Base-by-base conservation (phyloP, 2,888 invertebrate genomes). In the Heliconius sara region DNA sequence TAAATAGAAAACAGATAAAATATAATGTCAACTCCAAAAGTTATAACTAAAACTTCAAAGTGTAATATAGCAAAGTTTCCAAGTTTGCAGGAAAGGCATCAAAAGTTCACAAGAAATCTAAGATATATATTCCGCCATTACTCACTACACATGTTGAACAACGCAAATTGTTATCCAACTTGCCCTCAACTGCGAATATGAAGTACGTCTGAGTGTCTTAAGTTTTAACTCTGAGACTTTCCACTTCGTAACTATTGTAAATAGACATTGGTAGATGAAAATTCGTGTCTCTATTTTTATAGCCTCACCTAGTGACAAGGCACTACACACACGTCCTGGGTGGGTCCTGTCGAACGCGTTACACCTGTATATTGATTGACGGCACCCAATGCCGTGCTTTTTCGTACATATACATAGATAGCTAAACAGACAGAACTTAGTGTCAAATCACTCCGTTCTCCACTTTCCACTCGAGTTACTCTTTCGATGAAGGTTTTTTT, bases 181-280 rank as follows among this genome's bases (percentile, higher is more conserved):
- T 34, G 73, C 75, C 47, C 68, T 79, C 75, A 39, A 60, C 73
- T 60, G 16, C 34, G 73, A 60, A 73, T 73, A 73, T 73, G 39
- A 60, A 73, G 73, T 39, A 60, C 34, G 73, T 73, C 73, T 73
- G 73, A 73, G 73, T 73, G 73, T 60, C 73, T 73, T 73, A 73
- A 73, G 60, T 34, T 60, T 39, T 60, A 60, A 60, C 60, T 39
- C 60, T 60, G n/a, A 66, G 67, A 47, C n/a, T 67, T 9, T 22
- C 22, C 25, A 63, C 72, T 30, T 63, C 19, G 47, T 34, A 52
- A 75, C 60, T 43, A 67, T 87, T 91, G 92, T 87, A 96, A 96
- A 96, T 30, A n/a, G n/a, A 65, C 65, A 2, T 19, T 65, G 16
- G 27, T 16, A 30, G 5, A 65, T 60, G 4, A 60, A 60, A 60